Conservation (phyloP, 2,888 invertebrate genomes). For the Drosophila parthenogenetica region DNA sequence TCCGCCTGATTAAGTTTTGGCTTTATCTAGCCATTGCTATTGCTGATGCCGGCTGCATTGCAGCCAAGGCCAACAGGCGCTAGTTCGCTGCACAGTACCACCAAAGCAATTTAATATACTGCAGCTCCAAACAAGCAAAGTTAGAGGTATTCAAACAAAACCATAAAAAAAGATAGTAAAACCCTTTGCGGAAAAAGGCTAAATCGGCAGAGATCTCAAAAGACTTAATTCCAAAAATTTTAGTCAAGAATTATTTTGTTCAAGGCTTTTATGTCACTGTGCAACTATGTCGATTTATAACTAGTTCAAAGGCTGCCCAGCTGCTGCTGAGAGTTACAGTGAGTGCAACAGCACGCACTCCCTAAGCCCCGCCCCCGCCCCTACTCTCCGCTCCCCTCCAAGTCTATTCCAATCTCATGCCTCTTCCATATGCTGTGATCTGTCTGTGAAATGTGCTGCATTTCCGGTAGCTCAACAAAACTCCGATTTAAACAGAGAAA, state of each 20-base stretch:
- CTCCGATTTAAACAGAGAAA: constrained; percentile 1
- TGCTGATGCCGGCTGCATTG: constrained; percentile 18
- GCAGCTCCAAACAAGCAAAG: background rate
- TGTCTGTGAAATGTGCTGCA: constrained; percentile 74
- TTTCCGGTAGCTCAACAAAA: constrained; percentile 68
- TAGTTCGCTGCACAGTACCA: constrained; percentile 15
- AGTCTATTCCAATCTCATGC: background rate
- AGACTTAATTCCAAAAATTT: too few species aligned
- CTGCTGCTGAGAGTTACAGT: constrained; percentile 42
- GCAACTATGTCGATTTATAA: constrained; percentile 19
- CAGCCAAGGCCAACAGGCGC: constrained; percentile 28
- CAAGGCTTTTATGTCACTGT: constrained; percentile 10
- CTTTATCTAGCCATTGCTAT: constrained; percentile 27
- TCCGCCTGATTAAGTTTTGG: constrained; percentile 68
- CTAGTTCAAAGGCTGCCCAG: constrained; percentile 20
- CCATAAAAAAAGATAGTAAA: too few species aligned
- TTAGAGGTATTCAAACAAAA: too few species aligned
- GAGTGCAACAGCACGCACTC: constrained; percentile 51
- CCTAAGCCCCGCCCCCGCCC: background rate
- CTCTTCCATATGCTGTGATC: constrained; percentile 11
- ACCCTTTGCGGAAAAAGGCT: too few species aligned
- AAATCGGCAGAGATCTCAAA: too few species aligned
- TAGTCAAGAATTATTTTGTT: too few species aligned
- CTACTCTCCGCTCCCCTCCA: background rate
- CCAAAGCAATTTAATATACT: background rate